A percentile compares a stretch with the other conserved stretches of the same genome.
phyloP scores from a whole-genome alignment of 1,140 invertebrate species.

The Brachionus koreanus region DNA sequence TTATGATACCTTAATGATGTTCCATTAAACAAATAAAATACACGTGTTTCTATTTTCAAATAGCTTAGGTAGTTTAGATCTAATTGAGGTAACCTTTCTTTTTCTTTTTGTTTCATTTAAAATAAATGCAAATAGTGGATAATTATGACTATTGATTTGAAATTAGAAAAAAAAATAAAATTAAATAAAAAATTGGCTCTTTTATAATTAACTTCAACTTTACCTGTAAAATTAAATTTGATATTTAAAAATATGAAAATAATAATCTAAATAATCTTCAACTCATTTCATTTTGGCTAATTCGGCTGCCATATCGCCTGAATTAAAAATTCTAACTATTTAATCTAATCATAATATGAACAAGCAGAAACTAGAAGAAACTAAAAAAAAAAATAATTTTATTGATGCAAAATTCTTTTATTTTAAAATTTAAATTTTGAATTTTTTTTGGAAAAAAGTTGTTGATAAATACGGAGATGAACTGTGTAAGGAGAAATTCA shows the following conservation, averaged over 20 bases:
- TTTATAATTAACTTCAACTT: conserved; percentile 34
- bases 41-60: not conserved
- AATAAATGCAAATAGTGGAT: not conserved
- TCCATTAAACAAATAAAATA: not conserved
- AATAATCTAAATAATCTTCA: not conserved
- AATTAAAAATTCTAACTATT: not conserved
- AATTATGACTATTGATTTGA: not conserved
- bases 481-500: not conserved
- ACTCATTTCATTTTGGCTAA: not conserved
- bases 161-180: too few species aligned
- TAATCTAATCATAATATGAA: not conserved
- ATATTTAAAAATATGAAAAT: not conserved
- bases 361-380: not conserved
- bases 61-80: not conserved
- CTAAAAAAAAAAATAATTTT: not conserved
- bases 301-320: not conserved
- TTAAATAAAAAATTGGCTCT: not conserved
- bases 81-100: conserved; percentile 27
- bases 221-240: conserved; percentile 20
- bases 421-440: not conserved
- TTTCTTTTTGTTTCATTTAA: not conserved
- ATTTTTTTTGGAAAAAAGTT: not conserved
- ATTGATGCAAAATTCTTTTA: not conserved
- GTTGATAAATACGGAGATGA: not conserved
- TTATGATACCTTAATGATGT: conserved; percentile 27